Evolutionary conservation across 1,140 invertebrate species (phyloP).

Genomic region (Apis laboriosa): DNA sequence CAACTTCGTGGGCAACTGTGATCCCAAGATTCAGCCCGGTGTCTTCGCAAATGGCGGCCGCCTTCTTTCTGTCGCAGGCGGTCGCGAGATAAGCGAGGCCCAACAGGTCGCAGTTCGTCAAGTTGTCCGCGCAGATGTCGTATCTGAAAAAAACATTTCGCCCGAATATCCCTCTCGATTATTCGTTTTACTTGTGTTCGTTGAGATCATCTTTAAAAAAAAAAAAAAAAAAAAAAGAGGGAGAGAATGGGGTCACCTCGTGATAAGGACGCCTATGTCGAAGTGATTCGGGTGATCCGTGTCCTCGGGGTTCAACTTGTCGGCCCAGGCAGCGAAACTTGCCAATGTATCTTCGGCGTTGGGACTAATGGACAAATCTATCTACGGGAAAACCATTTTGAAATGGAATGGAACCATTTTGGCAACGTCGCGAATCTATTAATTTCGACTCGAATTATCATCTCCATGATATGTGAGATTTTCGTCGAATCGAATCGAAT

Average conservation of each 20-base stretch:
- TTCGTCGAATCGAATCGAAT: too few species aligned
- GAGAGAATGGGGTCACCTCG: slow-evolving; percentile 80
- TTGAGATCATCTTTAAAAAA: too few species aligned
- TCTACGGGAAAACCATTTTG: slow-evolving; percentile 58
- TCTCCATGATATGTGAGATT: too few species aligned
- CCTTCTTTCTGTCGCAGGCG: slow-evolving; percentile 84
- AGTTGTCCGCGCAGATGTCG: slow-evolving; percentile 83
- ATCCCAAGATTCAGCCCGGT: slow-evolving; percentile 85
- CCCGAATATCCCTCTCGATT: slow-evolving; percentile 34
- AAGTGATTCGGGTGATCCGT: slow-evolving; percentile 86
- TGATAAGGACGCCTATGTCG: slow-evolving; percentile 88
- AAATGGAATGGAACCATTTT: background rate
- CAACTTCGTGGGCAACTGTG: slow-evolving; percentile 87
- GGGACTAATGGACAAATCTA: slow-evolving; percentile 82
- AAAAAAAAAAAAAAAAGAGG: too few species aligned
- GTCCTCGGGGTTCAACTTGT: slow-evolving; percentile 85
- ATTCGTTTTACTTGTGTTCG: background rate
- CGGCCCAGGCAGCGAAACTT: slow-evolving; percentile 87
- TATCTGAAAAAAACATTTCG: slow-evolving; percentile 74
- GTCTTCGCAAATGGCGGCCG: slow-evolving; percentile 87
- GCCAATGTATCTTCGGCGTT: slow-evolving; percentile 84
- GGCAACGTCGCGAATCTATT: too few species aligned
- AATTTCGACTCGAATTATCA: too few species aligned
- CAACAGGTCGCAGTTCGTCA: slow-evolving; percentile 83
- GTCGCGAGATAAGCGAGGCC: slow-evolving; percentile 86